A percentile compares a stretch with the other conserved stretches of the same genome.
phyloP scores from a whole-genome alignment of 2,113 vertebrate genomes.

The Scomber scombrus region DNA sequence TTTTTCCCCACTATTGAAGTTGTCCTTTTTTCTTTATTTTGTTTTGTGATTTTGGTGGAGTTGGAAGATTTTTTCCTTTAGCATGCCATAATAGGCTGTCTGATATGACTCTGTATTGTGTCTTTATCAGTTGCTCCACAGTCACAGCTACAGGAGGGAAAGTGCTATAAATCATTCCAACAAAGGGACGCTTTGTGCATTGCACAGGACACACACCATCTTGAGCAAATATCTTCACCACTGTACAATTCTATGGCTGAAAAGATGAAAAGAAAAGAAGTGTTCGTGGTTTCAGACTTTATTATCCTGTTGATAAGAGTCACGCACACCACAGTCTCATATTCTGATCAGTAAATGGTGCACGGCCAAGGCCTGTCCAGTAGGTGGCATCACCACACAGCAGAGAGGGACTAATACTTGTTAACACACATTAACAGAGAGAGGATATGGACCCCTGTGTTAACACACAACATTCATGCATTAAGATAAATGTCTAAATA shows the following conservation, averaged over 20 bases:
- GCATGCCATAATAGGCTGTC: too few relatives aligned
- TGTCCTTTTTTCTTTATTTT: too few relatives aligned
- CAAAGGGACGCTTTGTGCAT: constrained; percentile 64
- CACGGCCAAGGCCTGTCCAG: constrained; percentile 42
- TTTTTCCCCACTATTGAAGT: too few relatives aligned
- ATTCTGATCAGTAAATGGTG: constrained; percentile 23
- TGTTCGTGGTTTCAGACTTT: neutral
- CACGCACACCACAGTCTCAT: neutral
- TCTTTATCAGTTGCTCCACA: constrained; percentile 60
- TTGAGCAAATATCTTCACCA: constrained; percentile 51
- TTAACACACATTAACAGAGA: neutral
- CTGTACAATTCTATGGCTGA: neutral
- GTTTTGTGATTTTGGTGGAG: too few relatives aligned
- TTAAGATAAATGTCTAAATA: too few relatives aligned
- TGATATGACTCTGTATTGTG: constrained; percentile 40
- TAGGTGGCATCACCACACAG: constrained; percentile 75
- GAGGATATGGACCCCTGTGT: neutral
- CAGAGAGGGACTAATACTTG: constrained; percentile 7
- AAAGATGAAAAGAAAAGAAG: neutral
- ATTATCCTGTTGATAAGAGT: constrained; percentile 8
- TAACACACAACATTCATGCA: neutral
- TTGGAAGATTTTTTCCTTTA: too few relatives aligned
- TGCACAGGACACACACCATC: constrained; percentile 25
- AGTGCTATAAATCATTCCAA: constrained; percentile 58
- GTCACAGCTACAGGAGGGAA: constrained; percentile 12